Evolutionary conservation across 2,888 invertebrate genomes (phyloP).

Genomic region (Papilio demoleus): DNA sequence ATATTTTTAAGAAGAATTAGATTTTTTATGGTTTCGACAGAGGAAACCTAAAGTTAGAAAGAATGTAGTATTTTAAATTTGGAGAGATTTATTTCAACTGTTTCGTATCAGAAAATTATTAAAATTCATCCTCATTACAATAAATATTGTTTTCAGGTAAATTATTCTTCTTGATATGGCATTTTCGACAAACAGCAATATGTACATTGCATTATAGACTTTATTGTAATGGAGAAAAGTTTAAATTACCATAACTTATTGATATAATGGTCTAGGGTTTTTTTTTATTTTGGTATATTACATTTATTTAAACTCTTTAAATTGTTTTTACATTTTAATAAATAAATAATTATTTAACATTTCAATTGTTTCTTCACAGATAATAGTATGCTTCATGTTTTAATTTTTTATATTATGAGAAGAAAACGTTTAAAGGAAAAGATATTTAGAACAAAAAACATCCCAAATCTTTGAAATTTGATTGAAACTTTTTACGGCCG

Average conservation of each 20-base stretch:
- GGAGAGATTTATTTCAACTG: neutral
- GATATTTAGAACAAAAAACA: no score
- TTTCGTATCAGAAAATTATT: constrained; percentile 19
- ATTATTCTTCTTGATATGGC: constrained; percentile 3
- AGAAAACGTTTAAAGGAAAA: no score
- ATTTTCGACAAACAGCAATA: constrained; percentile 1
- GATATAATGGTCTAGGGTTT: neutral
- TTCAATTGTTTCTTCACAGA: no score
- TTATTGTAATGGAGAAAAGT: neutral
- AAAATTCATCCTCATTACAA: constrained; percentile 23
- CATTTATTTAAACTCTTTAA: no score
- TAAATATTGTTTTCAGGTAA: constrained; percentile 14
- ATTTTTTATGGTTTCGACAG: no score
- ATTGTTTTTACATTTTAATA: no score
- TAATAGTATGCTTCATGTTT: neutral
- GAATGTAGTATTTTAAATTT: neutral
- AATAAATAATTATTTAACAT: no score
- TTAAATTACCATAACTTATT: neutral
- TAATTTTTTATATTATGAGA: neutral
- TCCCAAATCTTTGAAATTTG: no score
- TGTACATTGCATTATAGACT: neutral
- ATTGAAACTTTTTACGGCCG: no score
- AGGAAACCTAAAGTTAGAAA: no score
- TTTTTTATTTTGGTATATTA: neutral
- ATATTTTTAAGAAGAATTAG: no score